These are phyloP conservation scores for Diplodus puntazzo DNA, from an alignment of 2,797 vertebrate species.

Conservation along the genomic window DNA sequence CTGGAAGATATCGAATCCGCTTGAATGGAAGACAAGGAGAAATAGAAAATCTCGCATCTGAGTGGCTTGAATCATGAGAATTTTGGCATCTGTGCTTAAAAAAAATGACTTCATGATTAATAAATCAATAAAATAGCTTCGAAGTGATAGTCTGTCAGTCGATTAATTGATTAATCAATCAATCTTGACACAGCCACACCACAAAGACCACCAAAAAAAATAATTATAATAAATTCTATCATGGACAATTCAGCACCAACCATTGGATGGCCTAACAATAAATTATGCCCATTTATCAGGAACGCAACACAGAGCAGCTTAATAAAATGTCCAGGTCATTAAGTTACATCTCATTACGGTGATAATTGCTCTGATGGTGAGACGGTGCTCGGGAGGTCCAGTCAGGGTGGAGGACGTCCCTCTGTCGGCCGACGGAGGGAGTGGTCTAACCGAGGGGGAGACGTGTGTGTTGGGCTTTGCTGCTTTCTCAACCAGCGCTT, in stretches of 20 bases:
- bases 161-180: neutral
- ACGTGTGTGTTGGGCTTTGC: conserved; percentile 41
- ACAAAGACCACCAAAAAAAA: conserved; percentile 4
- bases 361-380: conserved; percentile 22
- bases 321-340: conserved; percentile 11
- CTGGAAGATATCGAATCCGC: too few relatives aligned
- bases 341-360: neutral
- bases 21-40: too few relatives aligned
- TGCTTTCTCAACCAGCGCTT: conserved; percentile 61
- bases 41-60: too few relatives aligned
- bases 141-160: neutral
- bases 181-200: neutral
- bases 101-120: neutral
- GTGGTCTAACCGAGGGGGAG: conserved; percentile 60
- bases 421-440: conserved; percentile 68
- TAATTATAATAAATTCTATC: neutral
- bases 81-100: too few relatives aligned
- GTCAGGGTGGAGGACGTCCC: conserved; percentile 61
- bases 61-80: too few relatives aligned
- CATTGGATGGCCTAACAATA: neutral
- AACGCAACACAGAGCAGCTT: neutral
- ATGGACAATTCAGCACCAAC: neutral
- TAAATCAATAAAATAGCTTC: neutral
- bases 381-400: conserved; percentile 28
- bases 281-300: conserved; percentile 1